Evolutionary conservation across 2,113 vertebrate genomes (phyloP), one percentile per base, ranked within the genome.

Genomic region (Nannospalax galili): DNA sequence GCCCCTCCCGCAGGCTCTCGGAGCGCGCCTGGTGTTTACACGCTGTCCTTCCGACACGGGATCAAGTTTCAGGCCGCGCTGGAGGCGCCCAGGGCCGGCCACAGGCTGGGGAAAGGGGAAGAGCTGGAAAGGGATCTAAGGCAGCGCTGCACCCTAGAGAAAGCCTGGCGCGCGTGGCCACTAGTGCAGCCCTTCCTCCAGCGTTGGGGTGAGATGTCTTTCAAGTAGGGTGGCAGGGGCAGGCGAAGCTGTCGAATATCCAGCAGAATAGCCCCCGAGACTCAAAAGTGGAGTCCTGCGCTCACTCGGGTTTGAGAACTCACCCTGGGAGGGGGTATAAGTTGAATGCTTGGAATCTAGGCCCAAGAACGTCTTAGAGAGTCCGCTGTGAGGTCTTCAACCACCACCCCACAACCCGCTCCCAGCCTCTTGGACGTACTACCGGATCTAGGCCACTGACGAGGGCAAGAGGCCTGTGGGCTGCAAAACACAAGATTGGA

Each of bases 21-120:
- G 94, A 93, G 97, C 95, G 94, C 96, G 97, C 78, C 85, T 80
- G 94, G 95, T 96, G 97, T 97, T 97, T 97, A 97, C 97, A 97
- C 93, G 96, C 95, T 82, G 96, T 97, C 97, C 95, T 97, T 97
- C 97, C 95, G 97, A 97, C 95, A 96, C 96, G 91, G 96, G 97
- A 97, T 97, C 96, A 96, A 96, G 95, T 97, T 97, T 96, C 97
- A 96, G 97, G 92, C 96, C 91, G 78, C 85, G 84, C 97, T 96
- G 91, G 87, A 94, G 95, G 95, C 92, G 65, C 92, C 69, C 45
- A 87, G 95, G 96, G 93, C 28, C 87, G 82, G 96, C 93, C 88
- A 79, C 95, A 92, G 95, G 95, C 77, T 93, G 58, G 70, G 86
- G 90, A 32, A 48, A 75, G 69, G 81, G 90, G 56, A 96, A 86